Evolutionary conservation across 2,113 vertebrate species (phyloP).

Genomic region (Dunckerocampus dactyliophorus): DNA sequence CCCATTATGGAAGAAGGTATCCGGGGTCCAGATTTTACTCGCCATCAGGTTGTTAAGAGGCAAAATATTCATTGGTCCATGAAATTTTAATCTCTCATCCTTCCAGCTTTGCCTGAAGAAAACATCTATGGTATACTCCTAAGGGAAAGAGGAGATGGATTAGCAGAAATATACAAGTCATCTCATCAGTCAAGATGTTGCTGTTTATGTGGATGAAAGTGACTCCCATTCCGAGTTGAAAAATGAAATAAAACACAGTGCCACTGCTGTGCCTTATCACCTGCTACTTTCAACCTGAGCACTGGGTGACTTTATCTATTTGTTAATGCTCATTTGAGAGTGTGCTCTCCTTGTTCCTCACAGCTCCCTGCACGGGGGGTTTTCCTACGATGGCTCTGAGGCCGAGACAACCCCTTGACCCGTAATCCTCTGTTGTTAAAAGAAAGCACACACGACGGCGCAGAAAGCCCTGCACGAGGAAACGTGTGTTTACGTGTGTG

Average conservation of each 20-base stretch:
- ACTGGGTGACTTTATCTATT: conserved; percentile 10
- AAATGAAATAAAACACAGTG: conserved; percentile 1
- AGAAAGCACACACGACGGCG: conserved; percentile 27
- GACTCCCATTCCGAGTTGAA: background rate
- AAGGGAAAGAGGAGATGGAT: conserved; percentile 33
- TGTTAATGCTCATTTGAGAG: conserved; percentile 27
- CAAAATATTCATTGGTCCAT: conserved; percentile 95
- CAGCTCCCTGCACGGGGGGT: conserved; percentile 13
- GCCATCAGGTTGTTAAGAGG: conserved; percentile 98
- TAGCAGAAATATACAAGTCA: background rate
- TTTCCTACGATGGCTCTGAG: conserved; percentile 29
- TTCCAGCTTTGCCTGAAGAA: conserved; percentile 98
- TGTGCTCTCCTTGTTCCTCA: conserved; percentile 1
- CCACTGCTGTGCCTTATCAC: background rate
- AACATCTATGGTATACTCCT: conserved; percentile 99
- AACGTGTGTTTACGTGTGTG: conserved; percentile 23
- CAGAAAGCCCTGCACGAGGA: conserved; percentile 34
- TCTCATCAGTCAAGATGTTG: background rate
- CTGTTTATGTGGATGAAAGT: background rate
- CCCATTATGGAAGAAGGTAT: conserved; percentile 98
- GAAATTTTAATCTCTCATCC: conserved; percentile 91
- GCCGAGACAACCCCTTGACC: conserved; percentile 38
- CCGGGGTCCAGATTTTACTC: conserved; percentile 99
- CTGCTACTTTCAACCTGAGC: conserved; percentile 20
- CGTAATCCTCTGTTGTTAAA: conserved; percentile 45